phyloP scores from a whole-genome alignment of 2,797 vertebrate genomes.

The Ataeniobius toweri region DNA sequence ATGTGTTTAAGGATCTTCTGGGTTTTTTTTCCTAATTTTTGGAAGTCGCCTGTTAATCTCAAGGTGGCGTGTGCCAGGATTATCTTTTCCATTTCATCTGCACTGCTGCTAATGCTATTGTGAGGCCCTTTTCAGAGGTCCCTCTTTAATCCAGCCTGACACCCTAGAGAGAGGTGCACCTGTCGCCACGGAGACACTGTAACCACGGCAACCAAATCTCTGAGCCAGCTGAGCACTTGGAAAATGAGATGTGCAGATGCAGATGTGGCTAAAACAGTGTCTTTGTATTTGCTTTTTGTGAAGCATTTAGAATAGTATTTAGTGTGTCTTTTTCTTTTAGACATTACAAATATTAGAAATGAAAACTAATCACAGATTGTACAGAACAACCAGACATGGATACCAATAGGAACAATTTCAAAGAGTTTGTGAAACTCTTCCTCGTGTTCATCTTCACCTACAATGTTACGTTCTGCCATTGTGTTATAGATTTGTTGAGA shows the following conservation, averaged over 20 bases:
- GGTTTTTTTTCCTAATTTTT: conserved; percentile 20
- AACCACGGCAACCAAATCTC: conserved; percentile 19
- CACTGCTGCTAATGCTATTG: conserved; percentile 62
- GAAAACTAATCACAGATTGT: neutral
- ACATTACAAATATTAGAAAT: neutral
- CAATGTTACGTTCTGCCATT: neutral
- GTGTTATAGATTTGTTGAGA: neutral
- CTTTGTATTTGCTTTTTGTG: neutral
- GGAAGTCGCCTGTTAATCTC: conserved; percentile 51
- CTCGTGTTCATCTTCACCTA: neutral
- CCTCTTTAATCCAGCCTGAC: conserved; percentile 45
- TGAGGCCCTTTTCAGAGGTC: conserved; percentile 45
- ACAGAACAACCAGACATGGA: neutral
- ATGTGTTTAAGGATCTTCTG: conserved; percentile 31
- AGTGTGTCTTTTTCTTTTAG: neutral
- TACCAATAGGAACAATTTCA: neutral
- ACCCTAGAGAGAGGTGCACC: conserved; percentile 62
- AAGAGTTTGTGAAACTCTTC: neutral
- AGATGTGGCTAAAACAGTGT: neutral
- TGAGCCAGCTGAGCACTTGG: conserved; percentile 2
- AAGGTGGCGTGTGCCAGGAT: conserved; percentile 56
- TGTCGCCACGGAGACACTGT: conserved; percentile 56
- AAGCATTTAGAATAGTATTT: neutral
- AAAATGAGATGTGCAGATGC: conserved; percentile 22
- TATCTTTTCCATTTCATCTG: conserved; percentile 64